Base-by-base conservation (phyloP, 2,888 invertebrate species). In the Isoperla grammatica region DNA sequence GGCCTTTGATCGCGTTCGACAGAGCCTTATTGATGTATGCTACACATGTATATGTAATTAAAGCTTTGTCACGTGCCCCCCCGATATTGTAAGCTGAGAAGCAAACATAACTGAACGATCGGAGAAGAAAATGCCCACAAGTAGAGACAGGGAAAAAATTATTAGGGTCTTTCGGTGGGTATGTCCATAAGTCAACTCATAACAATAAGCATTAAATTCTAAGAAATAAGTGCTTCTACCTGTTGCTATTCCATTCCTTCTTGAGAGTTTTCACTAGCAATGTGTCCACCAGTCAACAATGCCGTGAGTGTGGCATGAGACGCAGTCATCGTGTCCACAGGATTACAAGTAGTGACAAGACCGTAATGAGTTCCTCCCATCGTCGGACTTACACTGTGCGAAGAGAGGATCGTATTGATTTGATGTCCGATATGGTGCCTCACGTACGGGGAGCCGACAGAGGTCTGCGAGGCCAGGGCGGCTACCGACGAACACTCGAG, bases 211-310 rank as follows among this genome's bases (percentile, higher is more conserved):
- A n/a, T n/a, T n/a, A n/a, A n/a, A n/a, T n/a, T n/a, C n/a, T n/a
- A n/a, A n/a, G n/a, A n/a, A n/a, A n/a, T n/a, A n/a, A n/a, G n/a
- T n/a, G n/a, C n/a, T n/a, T n/a, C 37, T 12, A 40, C 49, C 12
- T 48, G 12, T 35, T 6, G 29, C 13, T 53, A 53, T 17, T 53
- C 57, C 11, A 42, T 13, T 5, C 46, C 57, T 20, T 73, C 73
- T 63, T 73, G 72, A 9, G 73, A 72, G 65, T 70, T 73, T 64
- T 74, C 74, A 66, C 70, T 70, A 59, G 73, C 68, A 29, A 29
- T 29, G 29, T 29, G 29, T 63, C 73, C 71, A 60, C 69, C 71
- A n/a, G 73, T 71, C 56, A 76, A 67, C 60, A 76, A 69, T 60
- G 71, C 69, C 11, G 72, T 69, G 43, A 73, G 64, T 48, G 68